Base-by-base conservation (phyloP, 2,113 vertebrate genomes). In the Chaetodon trifascialis region DNA sequence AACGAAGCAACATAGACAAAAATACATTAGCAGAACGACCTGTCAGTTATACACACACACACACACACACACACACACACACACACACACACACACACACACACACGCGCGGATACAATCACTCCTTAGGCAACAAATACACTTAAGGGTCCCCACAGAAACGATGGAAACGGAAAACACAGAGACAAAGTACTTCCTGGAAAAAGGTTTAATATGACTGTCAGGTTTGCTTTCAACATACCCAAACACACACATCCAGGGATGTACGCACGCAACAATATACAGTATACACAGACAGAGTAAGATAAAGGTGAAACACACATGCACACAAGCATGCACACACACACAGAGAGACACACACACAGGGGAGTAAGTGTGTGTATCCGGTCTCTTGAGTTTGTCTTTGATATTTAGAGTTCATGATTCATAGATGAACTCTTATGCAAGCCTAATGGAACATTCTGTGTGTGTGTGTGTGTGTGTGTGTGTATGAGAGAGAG, bases 391-490 rank as follows among this genome's bases (percentile, higher is more conserved):
- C 79, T 82, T 79, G 73, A 82, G 62, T 56, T 84, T 86, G 67
- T 85, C 64, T 88, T 87, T 89, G 91, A 89, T 90, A 92, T 88
- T 93, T 88, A 85, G 77, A 93, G 76, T 87, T 89, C 78, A 89
- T 91, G 82, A 90, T 89, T 93, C 89, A 94, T 88, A 86, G 81
- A 92, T 91, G 84, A 88, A 88, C 82, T 77, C 76, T 87, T 89
- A 91, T 23, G 86, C 80, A 89, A 90, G 79, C 7, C 0, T 80
- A 83, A 82, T 80, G 46, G 66, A 85, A 59, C 47, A 72, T 54
- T 65, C 52, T 25, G 49, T 65, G 42, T 55, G 40, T 56, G 15
- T 30, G 62, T 66, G 59, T 75, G 30, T 74, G 54, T 75, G 58
- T n/a, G 19, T 52, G 76, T n/a, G 30, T 76, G 60, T 65, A 52